Percentiles rank a stretch among this genome's conserved stretches.
These are phyloP conservation scores for Mustela nigripes DNA, from an alignment of 2,113 vertebrate genomes.

Conservation along the genomic window DNA sequence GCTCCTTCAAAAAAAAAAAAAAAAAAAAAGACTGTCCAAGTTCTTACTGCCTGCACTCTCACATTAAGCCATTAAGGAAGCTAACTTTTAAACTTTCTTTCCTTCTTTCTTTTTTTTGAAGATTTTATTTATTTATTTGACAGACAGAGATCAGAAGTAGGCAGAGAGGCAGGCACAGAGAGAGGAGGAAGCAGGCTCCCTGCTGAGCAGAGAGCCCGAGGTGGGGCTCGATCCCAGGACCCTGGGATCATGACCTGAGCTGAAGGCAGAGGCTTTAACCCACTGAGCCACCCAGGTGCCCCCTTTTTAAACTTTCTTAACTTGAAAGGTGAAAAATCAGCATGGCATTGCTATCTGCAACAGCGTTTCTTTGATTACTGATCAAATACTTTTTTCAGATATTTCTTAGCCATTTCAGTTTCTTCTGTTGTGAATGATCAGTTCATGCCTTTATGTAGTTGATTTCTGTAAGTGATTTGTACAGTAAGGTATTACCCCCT, in stretches of 20 bases:
- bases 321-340: slow-evolving; percentile 22
- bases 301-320: background rate
- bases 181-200: too few species aligned
- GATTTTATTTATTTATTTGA: too few species aligned
- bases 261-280: too few species aligned
- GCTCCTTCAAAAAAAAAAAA: background rate
- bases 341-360: slow-evolving; percentile 21
- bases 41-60: background rate
- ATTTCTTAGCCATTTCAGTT: slow-evolving; percentile 39
- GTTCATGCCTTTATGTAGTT: background rate
- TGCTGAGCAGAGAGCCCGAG: too few species aligned
- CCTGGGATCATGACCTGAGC: too few species aligned
- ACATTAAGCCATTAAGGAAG: background rate
- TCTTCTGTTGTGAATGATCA: background rate
- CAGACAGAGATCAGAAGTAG: too few species aligned
- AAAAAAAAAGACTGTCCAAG: background rate
- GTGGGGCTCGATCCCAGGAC: too few species aligned
- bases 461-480: slow-evolving; percentile 42
- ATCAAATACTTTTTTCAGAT: background rate
- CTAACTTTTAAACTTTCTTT: background rate
- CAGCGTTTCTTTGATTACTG: slow-evolving; percentile 1
- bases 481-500: background rate
- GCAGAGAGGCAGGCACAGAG: too few species aligned
- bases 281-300: too few species aligned
- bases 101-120: too few species aligned